These are phyloP conservation scores for Cristatella mucedo DNA, from an alignment of 2,888 invertebrate species.

Conservation along the genomic window DNA sequence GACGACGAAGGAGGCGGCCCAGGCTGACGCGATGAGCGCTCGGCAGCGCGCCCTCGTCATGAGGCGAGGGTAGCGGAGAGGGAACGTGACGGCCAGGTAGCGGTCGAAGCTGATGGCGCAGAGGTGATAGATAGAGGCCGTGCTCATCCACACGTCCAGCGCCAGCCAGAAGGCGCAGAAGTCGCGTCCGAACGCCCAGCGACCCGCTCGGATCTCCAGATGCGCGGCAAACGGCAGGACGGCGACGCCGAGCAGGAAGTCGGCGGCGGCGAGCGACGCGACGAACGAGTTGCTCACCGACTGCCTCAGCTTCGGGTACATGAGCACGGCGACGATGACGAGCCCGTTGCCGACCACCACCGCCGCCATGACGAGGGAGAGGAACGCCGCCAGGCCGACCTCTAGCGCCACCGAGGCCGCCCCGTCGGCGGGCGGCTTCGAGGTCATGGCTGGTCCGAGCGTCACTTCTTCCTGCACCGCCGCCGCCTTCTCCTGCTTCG, in stretches of 20 bases:
- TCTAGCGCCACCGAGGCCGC: too few species aligned
- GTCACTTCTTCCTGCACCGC: too few species aligned
- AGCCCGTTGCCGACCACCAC: constrained; percentile 80
- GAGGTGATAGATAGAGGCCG: constrained; percentile 84
- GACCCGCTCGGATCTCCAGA: constrained; percentile 54
- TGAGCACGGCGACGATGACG: constrained; percentile 78
- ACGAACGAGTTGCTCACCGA: constrained; percentile 90
- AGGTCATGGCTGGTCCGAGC: too few species aligned
- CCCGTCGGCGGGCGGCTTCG: too few species aligned
- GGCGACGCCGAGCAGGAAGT: constrained; percentile 80
- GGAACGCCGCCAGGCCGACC: too few species aligned
- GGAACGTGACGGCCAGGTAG: constrained; percentile 88
- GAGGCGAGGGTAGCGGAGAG: constrained; percentile 80
- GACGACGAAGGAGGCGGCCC: constrained; percentile 87
- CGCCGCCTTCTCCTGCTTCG: too few species aligned
- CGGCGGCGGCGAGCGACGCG: constrained; percentile 85
- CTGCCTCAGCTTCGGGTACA: constrained; percentile 63
- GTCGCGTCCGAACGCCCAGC: constrained; percentile 83
- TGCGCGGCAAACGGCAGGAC: constrained; percentile 90
- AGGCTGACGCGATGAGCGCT: constrained; percentile 70
- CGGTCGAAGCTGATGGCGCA: constrained; percentile 77
- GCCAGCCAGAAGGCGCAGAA: constrained; percentile 96
- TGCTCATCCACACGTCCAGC: constrained; percentile 96
- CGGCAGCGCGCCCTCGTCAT: constrained; percentile 67
- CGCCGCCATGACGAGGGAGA: constrained; percentile 57